Percentiles rank a stretch among this genome's conserved stretches.
Conservation (phyloP, 2,888 invertebrate genomes). For the Dione juno region DNA sequence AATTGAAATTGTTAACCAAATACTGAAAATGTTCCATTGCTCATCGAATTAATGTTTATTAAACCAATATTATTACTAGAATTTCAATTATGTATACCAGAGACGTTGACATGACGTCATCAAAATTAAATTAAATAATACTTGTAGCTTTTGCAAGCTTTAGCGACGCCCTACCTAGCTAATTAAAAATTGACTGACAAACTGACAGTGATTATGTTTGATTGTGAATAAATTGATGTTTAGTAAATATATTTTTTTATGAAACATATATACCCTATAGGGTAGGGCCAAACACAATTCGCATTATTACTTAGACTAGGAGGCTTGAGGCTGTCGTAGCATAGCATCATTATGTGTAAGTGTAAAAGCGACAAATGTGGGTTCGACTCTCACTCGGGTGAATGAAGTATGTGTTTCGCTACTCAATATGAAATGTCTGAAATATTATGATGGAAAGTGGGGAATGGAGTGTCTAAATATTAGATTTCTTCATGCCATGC, state of each 20-base stretch:
- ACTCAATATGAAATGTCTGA: not conserved
- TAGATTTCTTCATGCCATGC: not conserved
- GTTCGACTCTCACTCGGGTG: too few species aligned
- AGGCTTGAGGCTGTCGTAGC: too few species aligned
- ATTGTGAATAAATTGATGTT: not conserved
- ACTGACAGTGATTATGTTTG: slow-evolving; percentile 19
- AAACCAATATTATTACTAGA: slow-evolving; percentile 20
- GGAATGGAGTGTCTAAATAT: not conserved
- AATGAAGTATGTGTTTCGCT: too few species aligned
- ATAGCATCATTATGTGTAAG: too few species aligned
- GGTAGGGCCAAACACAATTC: not conserved
- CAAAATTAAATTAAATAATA: slow-evolving; percentile 27
- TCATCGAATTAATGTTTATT: slow-evolving; percentile 11
- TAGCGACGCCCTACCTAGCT: slow-evolving; percentile 18
- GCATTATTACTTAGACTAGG: not conserved
- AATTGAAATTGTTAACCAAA: too few species aligned
- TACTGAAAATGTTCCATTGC: too few species aligned
- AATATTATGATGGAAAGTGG: not conserved
- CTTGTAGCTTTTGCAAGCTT: not conserved
- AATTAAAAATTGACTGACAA: slow-evolving; percentile 29
- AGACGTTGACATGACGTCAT: slow-evolving; percentile 35
- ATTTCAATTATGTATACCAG: slow-evolving; percentile 22
- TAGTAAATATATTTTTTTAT: not conserved
- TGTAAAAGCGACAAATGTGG: too few species aligned
- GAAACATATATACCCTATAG: not conserved